A percentile compares a stretch with the other conserved stretches of the same genome.
phyloP scores from a whole-genome alignment of 1,140 invertebrate genomes.

The Antheraea pernyi region DNA sequence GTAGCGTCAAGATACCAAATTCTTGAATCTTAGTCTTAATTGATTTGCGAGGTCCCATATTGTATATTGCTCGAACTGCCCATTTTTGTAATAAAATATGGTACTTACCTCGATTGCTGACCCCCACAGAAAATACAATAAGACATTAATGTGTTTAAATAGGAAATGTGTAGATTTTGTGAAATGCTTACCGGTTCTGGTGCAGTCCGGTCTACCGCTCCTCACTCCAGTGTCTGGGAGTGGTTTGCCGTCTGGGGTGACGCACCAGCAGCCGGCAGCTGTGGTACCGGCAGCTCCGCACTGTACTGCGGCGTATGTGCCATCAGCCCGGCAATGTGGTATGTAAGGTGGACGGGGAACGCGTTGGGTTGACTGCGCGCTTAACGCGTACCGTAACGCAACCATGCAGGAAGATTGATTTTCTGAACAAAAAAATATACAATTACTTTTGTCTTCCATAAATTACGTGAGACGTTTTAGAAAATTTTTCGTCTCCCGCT shows the following conservation, averaged over 20 bases:
- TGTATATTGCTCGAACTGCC: too few relatives aligned
- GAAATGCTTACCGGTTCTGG: slow-evolving; percentile 57
- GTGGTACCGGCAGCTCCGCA: slow-evolving; percentile 86
- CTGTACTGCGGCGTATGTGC: slow-evolving; percentile 90
- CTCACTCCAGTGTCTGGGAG: slow-evolving; percentile 87
- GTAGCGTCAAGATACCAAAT: too few relatives aligned
- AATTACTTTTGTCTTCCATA: too few relatives aligned
- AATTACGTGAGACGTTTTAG: too few relatives aligned
- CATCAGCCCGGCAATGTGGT: slow-evolving; percentile 89
- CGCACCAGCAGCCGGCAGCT: slow-evolving; percentile 88
- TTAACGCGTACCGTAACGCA: slow-evolving; percentile 60
- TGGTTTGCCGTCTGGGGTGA: slow-evolving; percentile 88
- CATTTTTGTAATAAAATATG: too few relatives aligned
- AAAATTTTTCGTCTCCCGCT: too few relatives aligned
- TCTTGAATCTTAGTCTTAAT: too few relatives aligned
- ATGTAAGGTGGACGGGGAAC: slow-evolving; percentile 68
- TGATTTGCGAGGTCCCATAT: too few relatives aligned
- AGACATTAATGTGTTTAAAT: too few relatives aligned
- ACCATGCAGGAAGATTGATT: slow-evolving; percentile 60
- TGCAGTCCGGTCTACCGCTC: slow-evolving; percentile 85
- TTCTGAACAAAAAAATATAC: slow-evolving; percentile 32
- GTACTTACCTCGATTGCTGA: too few relatives aligned
- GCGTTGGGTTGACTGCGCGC: slow-evolving; percentile 47
- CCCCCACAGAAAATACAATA: too few relatives aligned
- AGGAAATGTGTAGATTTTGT: too few relatives aligned